Percentiles rank a stretch among this genome's conserved stretches.
These are phyloP conservation scores for Leptobrachium ailaonicum DNA, from an alignment of 2,113 vertebrate species.

Conservation along the genomic window DNA sequence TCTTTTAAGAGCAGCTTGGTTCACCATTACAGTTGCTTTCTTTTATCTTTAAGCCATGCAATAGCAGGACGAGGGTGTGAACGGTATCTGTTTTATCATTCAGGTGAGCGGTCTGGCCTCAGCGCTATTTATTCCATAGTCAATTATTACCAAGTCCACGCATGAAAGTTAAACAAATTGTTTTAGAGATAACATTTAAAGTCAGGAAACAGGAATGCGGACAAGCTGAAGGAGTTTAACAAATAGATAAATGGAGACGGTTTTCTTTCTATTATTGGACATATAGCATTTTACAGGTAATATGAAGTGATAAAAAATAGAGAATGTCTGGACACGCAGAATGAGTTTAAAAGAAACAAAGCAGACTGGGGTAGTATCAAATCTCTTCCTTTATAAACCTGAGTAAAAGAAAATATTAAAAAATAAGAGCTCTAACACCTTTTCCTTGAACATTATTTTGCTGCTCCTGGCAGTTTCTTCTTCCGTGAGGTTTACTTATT, in stretches of 20 bases:
- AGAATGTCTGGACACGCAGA: no score
- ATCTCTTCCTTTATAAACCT: no score
- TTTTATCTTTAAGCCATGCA: constrained; percentile 59
- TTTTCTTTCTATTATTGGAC: constrained; percentile 24
- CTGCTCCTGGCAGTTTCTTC: no score
- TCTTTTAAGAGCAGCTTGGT: neutral
- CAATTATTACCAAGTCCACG: constrained; percentile 66
- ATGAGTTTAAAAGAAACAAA: no score
- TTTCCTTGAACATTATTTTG: no score
- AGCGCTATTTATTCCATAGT: constrained; percentile 68
- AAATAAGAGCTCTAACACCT: no score
- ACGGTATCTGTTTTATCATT: constrained; percentile 62
- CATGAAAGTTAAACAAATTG: constrained; percentile 69
- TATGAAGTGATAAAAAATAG: neutral
- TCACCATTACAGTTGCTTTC: constrained; percentile 60
- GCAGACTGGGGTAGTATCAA: no score
- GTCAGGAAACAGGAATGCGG: constrained; percentile 52
- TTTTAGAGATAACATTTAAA: constrained; percentile 64
- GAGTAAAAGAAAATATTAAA: no score
- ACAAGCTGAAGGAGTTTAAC: constrained; percentile 51
- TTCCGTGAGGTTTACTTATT: no score
- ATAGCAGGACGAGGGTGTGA: constrained; percentile 64
- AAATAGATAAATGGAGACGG: constrained; percentile 11
- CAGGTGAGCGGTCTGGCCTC: constrained; percentile 59
- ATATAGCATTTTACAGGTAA: constrained; percentile 35